A percentile compares a stretch with the other conserved stretches of the same genome.
These are phyloP conservation scores for Tiaroga cobitis DNA, from an alignment of 2,797 vertebrate genomes.

Conservation along the genomic window DNA sequence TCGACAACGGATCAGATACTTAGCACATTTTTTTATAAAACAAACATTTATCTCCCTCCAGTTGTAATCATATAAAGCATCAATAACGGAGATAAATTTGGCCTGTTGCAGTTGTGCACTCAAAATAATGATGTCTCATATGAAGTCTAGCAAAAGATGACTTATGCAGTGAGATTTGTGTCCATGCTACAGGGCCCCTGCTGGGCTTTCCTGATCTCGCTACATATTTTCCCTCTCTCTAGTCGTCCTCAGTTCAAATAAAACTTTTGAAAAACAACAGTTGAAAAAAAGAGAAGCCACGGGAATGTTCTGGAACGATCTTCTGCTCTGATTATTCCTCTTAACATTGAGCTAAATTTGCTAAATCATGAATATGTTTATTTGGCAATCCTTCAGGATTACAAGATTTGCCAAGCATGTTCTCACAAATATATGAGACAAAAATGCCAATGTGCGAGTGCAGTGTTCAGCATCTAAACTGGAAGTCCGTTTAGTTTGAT, in stretches of 20 bases:
- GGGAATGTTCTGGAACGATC: conserved; percentile 36
- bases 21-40: not conserved
- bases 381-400: conserved; percentile 29
- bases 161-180: conserved; percentile 5
- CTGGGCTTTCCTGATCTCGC: conserved; percentile 13
- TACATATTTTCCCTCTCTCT: not conserved
- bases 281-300: conserved; percentile 15
- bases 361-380: conserved; percentile 44
- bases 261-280: conserved; percentile 26
- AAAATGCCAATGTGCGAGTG: conserved; percentile 20
- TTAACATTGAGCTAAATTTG: conserved; percentile 33
- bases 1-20: not conserved
- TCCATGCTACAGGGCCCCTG: conserved; percentile 22
- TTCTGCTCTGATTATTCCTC: conserved; percentile 38
- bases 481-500: not conserved
- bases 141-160: conserved; percentile 15
- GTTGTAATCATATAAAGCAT: conserved; percentile 6
- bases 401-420: conserved; percentile 19
- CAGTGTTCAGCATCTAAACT: conserved; percentile 22
- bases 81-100: not conserved
- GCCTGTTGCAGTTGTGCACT: conserved; percentile 24
- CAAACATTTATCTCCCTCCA: not conserved
- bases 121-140: conserved; percentile 1
- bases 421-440: conserved; percentile 3
- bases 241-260: conserved; percentile 1